phyloP scores from a whole-genome alignment of 2,888 invertebrate species.

The Hofmannophila pseudospretella region DNA sequence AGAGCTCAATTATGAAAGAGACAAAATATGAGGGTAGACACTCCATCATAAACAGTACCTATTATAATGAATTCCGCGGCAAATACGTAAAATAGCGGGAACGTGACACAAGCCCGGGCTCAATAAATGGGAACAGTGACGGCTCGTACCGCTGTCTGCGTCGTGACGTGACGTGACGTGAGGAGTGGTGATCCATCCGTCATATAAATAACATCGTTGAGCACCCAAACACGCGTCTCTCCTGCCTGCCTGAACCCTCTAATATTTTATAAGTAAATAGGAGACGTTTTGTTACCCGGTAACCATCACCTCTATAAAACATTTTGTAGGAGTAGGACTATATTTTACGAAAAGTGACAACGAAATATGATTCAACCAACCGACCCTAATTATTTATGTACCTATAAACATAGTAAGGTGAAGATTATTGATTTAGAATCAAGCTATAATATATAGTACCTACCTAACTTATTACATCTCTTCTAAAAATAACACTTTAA shows the following conservation, averaged over 20 bases:
- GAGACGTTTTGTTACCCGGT: slow-evolving; percentile 8
- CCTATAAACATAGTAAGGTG: not conserved
- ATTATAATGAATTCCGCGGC: slow-evolving; percentile 49
- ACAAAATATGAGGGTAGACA: slow-evolving; percentile 29
- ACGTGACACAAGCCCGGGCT: slow-evolving; percentile 55
- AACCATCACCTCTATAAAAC: slow-evolving; percentile 21
- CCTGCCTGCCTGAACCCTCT: slow-evolving; percentile 11
- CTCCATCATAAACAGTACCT: slow-evolving; percentile 37
- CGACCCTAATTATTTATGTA: not conserved
- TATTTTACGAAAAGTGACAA: slow-evolving; percentile 12
- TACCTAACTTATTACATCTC: too few species aligned
- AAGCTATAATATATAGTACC: too few species aligned
- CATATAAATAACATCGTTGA: slow-evolving; percentile 27
- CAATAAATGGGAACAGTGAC: slow-evolving; percentile 42
- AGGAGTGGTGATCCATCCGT: slow-evolving; percentile 27
- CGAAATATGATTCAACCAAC: not conserved
- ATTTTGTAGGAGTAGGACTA: slow-evolving; percentile 21
- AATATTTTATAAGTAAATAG: slow-evolving; percentile 14
- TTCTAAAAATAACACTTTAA: slow-evolving; percentile 12
- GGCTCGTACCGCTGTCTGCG: slow-evolving; percentile 25
- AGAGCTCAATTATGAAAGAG: slow-evolving; percentile 32
- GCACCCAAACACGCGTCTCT: slow-evolving; percentile 24
- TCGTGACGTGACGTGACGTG: slow-evolving; percentile 13
- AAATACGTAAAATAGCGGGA: slow-evolving; percentile 25
- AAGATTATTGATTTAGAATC: not conserved